Base-by-base conservation (phyloP, 2,113 vertebrate species). In the Vidua macroura region DNA sequence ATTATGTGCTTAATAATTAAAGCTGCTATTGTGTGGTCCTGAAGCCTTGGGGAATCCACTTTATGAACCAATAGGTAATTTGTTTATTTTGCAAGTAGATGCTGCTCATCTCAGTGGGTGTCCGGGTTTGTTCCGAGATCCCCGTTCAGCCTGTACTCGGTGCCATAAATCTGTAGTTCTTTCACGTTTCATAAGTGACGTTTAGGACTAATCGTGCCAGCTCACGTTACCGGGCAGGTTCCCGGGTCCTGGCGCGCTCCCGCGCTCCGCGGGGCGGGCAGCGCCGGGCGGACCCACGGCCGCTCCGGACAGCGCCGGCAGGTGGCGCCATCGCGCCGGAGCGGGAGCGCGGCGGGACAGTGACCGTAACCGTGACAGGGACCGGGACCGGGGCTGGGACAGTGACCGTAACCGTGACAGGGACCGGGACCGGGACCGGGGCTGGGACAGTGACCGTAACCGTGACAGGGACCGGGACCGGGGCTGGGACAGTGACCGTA, bases 261-360 rank as follows among this genome's bases (percentile, higher is more conserved):
- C 55, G 64, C n/a, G 0, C 51, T 9, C 51, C 60, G 60, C 8
- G 28, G n/a, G 12, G 3, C 25, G 46, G 24, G 28, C 27, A 4
- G 22, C 8, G 11, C 33, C 27, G 56, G 44, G 11, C 14, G 28
- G 14, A 5, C 22, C 33, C 37, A 33, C 27, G 28, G 44, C 81
- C 7, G 55, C 58, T 46, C 17, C 17, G 27, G 25, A 7, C 35
- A 0, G 7, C 1, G 66, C 95, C 98, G 92, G 64, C 90, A 97
- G 97, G 73, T 83, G 98, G 97, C 96, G 93, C 91, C 80, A 91
- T 39, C 23, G 73, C 39, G 10, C 55, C 51, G 37, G 55, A 43
- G 24, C 46, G 35, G 66, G 15, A 43, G 28, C 43, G 63, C 39
- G 12, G 15, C 62, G 25, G 51, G 51, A 27, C 51, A 10, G 8